Percentiles rank a stretch among this genome's conserved stretches.
These are phyloP conservation scores for Meloidogyne hapla DNA, from an alignment of 1,140 invertebrate genomes.

Conservation along the genomic window DNA sequence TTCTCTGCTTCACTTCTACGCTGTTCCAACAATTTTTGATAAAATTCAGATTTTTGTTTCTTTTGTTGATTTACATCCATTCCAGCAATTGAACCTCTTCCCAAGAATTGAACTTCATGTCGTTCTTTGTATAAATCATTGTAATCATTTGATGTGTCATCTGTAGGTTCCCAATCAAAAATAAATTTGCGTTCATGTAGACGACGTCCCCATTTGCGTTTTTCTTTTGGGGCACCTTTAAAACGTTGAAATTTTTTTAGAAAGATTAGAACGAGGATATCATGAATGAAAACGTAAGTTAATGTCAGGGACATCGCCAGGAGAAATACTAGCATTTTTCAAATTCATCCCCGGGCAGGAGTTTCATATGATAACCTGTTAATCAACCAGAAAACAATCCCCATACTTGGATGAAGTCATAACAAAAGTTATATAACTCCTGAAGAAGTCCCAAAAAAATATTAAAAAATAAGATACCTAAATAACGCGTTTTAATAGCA, in stretches of 20 bases:
- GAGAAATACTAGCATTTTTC: too few species aligned
- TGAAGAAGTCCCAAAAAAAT: not conserved
- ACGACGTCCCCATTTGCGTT: constrained; percentile 75
- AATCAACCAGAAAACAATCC: too few species aligned
- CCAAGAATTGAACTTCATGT: constrained; percentile 94
- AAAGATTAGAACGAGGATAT: too few species aligned
- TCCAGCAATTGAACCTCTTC: constrained; percentile 91
- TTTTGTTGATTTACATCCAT: constrained; percentile 88
- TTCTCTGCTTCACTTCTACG: constrained; percentile 93
- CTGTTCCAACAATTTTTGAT: constrained; percentile 90
- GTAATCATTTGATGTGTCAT: constrained; percentile 96
- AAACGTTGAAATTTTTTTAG: constrained; percentile 32
- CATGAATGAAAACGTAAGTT: too few species aligned
- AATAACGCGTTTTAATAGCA: constrained; percentile 52
- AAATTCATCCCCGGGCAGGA: too few species aligned
- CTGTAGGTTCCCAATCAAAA: constrained; percentile 98
- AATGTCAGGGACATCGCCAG: too few species aligned
- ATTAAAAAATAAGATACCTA: constrained; percentile 27
- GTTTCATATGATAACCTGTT: too few species aligned
- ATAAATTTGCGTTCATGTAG: constrained; percentile 98
- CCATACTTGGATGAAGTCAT: too few species aligned
- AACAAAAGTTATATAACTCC: too few species aligned
- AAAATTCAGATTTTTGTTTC: constrained; percentile 94
- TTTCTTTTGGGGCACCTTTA: constrained; percentile 82
- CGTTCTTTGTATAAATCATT: constrained; percentile 93